A percentile compares a stretch with the other conserved stretches of the same genome.
Evolutionary conservation across 1,140 invertebrate species (phyloP).

Genomic region (Zelostemma sp.): DNA sequence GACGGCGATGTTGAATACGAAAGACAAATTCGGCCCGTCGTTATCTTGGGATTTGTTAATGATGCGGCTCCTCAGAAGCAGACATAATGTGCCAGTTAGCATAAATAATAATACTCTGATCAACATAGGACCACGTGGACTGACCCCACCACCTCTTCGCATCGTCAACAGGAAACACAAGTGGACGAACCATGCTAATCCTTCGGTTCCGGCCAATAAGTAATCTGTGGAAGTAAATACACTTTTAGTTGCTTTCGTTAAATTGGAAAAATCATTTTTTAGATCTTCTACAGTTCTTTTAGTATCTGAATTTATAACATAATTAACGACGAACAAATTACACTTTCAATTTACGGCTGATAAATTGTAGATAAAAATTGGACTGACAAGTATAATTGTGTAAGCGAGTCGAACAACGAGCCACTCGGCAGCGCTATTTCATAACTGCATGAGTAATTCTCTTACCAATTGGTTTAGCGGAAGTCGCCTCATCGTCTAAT

Average conservation of each 20-base stretch:
- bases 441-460: slow-evolving; percentile 6
- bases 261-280: no score
- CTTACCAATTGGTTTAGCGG: slow-evolving; percentile 70
- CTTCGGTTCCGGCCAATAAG: slow-evolving; percentile 76
- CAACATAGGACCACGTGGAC: slow-evolving; percentile 78
- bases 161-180: slow-evolving; percentile 80
- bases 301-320: no score
- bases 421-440: neutral
- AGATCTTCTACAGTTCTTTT: no score
- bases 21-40: slow-evolving; percentile 57
- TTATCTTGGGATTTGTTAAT: slow-evolving; percentile 51
- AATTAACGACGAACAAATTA: no score
- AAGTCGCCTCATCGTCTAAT: slow-evolving; percentile 51
- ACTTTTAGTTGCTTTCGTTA: no score
- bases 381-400: no score
- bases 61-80: slow-evolving; percentile 54
- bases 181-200: slow-evolving; percentile 84
- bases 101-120: slow-evolving; percentile 70
- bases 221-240: slow-evolving; percentile 66
- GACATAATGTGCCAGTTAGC: slow-evolving; percentile 52
- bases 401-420: neutral
- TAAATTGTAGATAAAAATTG: no score
- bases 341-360: no score
- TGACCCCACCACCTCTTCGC: slow-evolving; percentile 74
- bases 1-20: slow-evolving; percentile 61